A percentile compares a stretch with the other conserved stretches of the same genome.
Evolutionary conservation across 2,113 vertebrate genomes (phyloP).

Genomic region (Sardina pilchardus): DNA sequence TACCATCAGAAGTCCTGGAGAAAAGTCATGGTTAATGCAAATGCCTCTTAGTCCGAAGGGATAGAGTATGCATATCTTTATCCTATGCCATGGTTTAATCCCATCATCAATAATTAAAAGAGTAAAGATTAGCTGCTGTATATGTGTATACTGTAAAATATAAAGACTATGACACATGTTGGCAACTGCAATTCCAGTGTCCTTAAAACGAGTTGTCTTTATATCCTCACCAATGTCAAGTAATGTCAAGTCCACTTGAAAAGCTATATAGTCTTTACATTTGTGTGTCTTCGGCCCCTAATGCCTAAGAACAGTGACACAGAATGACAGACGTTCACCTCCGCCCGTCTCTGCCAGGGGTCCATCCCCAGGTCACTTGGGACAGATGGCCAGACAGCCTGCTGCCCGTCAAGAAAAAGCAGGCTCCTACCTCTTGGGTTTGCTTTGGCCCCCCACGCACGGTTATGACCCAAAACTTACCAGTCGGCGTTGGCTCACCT

Average conservation of each 20-base stretch:
- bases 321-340: background rate
- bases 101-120: background rate
- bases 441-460: slow-evolving; percentile 56
- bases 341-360: background rate
- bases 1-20: background rate
- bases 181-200: background rate
- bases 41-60: background rate
- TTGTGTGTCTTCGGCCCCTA: background rate
- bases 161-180: background rate
- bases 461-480: slow-evolving; percentile 67
- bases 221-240: background rate
- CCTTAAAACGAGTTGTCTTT: background rate
- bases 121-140: background rate
- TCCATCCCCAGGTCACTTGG: background rate
- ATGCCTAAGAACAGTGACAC: background rate
- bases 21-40: background rate
- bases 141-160: background rate
- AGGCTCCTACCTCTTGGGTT: slow-evolving; percentile 68
- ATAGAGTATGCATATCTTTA: background rate
- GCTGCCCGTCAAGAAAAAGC: slow-evolving; percentile 39
- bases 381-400: slow-evolving; percentile 23
- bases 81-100: background rate
- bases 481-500: slow-evolving; percentile 57
- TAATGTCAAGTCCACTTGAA: background rate
- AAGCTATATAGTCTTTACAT: background rate